These are phyloP conservation scores for Arbacia lixula DNA, from an alignment of 53 echinoderm and acorn worm species.

Conservation along the genomic window DNA sequence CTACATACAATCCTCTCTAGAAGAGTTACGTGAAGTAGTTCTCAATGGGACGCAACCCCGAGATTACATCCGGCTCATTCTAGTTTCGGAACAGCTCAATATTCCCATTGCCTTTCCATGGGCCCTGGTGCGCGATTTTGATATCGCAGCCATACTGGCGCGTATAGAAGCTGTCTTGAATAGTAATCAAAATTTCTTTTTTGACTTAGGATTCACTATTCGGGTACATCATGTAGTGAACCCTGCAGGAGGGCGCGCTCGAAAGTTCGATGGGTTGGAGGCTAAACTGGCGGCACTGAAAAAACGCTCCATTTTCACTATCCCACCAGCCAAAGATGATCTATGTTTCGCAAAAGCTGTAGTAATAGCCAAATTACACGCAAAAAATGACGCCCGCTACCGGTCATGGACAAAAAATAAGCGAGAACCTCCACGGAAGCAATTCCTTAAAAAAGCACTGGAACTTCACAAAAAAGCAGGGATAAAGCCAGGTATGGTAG, in stretches of 20 bases:
- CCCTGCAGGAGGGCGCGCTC: not conserved
- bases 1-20: not conserved
- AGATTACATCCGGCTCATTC: not conserved
- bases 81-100: not conserved
- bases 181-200: conserved; percentile 19
- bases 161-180: not conserved
- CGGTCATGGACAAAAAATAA: not conserved
- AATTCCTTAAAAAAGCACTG: not conserved
- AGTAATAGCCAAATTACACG: not conserved
- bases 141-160: not conserved
- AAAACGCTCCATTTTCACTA: conserved; percentile 2
- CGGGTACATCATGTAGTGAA: conserved; percentile 12
- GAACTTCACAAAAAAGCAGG: conserved; percentile 20
- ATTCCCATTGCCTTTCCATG: not conserved
- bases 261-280: not conserved
- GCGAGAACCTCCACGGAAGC: not conserved
- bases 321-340: not conserved
- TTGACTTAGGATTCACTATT: not conserved
- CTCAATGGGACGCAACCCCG: not conserved
- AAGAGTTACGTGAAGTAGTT: not conserved
- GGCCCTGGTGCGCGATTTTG: not conserved
- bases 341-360: conserved; percentile 10
- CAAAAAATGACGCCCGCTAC: not conserved
- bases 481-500: not conserved
- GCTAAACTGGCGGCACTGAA: not conserved